Evolutionary conservation across 2,888 invertebrate genomes (phyloP).

Genomic region (Thecocarcelia acutangulata): DNA sequence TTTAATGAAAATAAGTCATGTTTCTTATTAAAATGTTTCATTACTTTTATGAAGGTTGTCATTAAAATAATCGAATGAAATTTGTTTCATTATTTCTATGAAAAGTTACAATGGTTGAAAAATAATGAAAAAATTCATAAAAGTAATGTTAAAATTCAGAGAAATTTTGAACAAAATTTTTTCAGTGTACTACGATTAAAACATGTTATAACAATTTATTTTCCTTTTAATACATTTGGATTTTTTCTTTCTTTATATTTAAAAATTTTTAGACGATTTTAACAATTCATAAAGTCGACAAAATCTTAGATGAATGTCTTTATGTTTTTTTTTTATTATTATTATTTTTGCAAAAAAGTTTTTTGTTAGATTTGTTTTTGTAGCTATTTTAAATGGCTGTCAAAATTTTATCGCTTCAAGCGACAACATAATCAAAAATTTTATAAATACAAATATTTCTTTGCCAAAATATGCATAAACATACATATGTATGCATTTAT

Average conservation of each 20-base stretch:
- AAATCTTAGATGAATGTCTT: conserved; percentile 51
- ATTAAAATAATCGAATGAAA: too few relatives aligned
- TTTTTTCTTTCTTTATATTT: conserved; percentile 17
- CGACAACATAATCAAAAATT: conserved; percentile 69
- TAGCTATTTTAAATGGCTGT: conserved; percentile 66
- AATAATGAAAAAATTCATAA: too few relatives aligned
- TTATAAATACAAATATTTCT: conserved; percentile 22
- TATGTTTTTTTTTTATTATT: neutral
- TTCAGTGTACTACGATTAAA: too few relatives aligned
- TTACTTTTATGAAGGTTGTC: too few relatives aligned
- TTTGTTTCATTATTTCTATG: too few relatives aligned
- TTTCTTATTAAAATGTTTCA: too few relatives aligned
- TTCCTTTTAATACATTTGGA: conserved; percentile 66
- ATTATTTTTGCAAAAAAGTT: conserved; percentile 18
- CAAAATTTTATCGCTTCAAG: conserved; percentile 69
- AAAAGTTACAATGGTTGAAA: too few relatives aligned
- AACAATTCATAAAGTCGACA: conserved; percentile 42
- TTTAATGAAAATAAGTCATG: too few relatives aligned
- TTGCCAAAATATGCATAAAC: neutral
- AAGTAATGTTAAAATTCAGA: too few relatives aligned
- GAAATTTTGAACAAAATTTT: too few relatives aligned
- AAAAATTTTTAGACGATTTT: conserved; percentile 60
- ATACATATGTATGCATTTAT: conserved; percentile 11
- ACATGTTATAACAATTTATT: conserved; percentile 63
- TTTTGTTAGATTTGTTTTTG: conserved; percentile 23